Evolutionary conservation across 2,888 invertebrate genomes (phyloP).

Genomic region (Mimumesa dahlbomi): DNA sequence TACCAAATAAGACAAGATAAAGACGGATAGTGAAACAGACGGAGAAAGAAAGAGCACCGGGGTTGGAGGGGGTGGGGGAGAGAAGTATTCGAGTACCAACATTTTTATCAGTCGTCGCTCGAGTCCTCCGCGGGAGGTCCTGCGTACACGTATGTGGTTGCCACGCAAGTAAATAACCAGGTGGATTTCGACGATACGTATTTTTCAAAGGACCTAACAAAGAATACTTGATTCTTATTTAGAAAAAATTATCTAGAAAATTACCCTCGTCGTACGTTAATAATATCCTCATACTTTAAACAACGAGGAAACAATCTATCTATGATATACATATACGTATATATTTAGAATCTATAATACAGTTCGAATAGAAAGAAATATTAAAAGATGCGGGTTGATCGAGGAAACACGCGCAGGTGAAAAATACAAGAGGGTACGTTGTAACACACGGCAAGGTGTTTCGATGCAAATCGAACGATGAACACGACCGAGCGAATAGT

Average conservation of each 20-base stretch:
- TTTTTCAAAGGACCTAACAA: too few species aligned
- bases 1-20: slow-evolving; percentile 64
- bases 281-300: too few species aligned
- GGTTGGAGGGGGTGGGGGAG: slow-evolving; percentile 13
- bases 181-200: slow-evolving; percentile 49
- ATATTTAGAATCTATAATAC: too few species aligned
- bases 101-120: slow-evolving; percentile 67
- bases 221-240: too few species aligned
- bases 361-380: neutral
- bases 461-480: slow-evolving; percentile 17
- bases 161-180: slow-evolving; percentile 31
- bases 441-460: slow-evolving; percentile 38
- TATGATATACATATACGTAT: too few species aligned
- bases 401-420: slow-evolving; percentile 54
- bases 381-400: slow-evolving; percentile 59
- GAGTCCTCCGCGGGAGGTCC: slow-evolving; percentile 65
- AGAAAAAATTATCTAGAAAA: too few species aligned
- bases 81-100: slow-evolving; percentile 60
- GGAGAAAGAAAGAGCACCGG: slow-evolving; percentile 9
- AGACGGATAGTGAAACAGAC: slow-evolving; percentile 32
- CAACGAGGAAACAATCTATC: too few species aligned
- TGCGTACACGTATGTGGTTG: slow-evolving; percentile 18
- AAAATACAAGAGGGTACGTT: slow-evolving; percentile 31
- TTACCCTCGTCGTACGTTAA: too few species aligned
- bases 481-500: too few species aligned